These are phyloP conservation scores for Dendrolimus pini DNA, from an alignment of 2,888 invertebrate genomes.

Conservation along the genomic window DNA sequence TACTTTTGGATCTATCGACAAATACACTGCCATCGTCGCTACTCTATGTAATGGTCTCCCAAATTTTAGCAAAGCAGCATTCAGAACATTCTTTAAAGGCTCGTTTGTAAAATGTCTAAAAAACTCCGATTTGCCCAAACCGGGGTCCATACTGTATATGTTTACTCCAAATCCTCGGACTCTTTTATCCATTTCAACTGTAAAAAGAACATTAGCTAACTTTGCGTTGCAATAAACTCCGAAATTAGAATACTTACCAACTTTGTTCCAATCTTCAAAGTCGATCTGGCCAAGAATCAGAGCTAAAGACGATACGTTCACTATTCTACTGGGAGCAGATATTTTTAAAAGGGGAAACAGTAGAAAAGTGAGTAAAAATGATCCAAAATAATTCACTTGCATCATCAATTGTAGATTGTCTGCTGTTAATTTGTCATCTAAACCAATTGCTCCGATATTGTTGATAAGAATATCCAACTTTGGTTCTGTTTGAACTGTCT, in stretches of 20 bases:
- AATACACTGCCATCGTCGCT: slow-evolving; percentile 46
- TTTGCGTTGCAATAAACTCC: slow-evolving; percentile 72
- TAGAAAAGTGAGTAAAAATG: slow-evolving; percentile 47
- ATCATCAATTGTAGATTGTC: slow-evolving; percentile 79
- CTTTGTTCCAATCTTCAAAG: slow-evolving; percentile 83
- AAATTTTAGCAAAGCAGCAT: slow-evolving; percentile 26
- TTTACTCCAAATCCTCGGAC: slow-evolving; percentile 75
- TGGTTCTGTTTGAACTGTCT: slow-evolving; percentile 61
- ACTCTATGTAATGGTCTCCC: slow-evolving; percentile 37
- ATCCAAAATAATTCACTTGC: slow-evolving; percentile 71
- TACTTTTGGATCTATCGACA: slow-evolving; percentile 40
- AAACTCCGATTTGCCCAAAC: slow-evolving; percentile 85
- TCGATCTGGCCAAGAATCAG: slow-evolving; percentile 83
- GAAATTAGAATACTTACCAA: slow-evolving; percentile 77
- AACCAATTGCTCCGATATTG: slow-evolving; percentile 67
- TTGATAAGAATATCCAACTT: slow-evolving; percentile 62
- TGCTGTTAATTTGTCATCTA: slow-evolving; percentile 62
- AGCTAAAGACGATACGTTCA: slow-evolving; percentile 66
- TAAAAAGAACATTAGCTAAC: slow-evolving; percentile 40
- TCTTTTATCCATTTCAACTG: slow-evolving; percentile 70
- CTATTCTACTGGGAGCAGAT: slow-evolving; percentile 48
- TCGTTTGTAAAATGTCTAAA: slow-evolving; percentile 74
- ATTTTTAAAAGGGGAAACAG: slow-evolving; percentile 40
- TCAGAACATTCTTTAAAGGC: slow-evolving; percentile 24
- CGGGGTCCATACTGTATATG: slow-evolving; percentile 89